These are phyloP conservation scores for Lacerta bilineata DNA, from an alignment of 2,797 vertebrate species.

Conservation along the genomic window DNA sequence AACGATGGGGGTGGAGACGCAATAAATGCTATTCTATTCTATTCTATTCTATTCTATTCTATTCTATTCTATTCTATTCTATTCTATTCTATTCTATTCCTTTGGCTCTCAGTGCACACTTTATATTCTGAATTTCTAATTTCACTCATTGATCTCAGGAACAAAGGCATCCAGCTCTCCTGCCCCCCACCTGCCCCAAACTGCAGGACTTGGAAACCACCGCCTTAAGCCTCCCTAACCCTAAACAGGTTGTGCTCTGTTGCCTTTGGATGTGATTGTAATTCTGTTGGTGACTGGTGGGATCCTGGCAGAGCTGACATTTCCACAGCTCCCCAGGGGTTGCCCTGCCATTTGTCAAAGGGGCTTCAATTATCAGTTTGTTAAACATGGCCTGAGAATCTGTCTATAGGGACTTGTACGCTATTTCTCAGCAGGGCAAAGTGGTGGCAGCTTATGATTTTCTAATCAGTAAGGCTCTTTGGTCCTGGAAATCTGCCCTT, in stretches of 20 bases:
- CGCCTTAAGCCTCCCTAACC: too few relatives aligned
- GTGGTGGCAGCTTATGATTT: not conserved
- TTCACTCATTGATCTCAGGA: slow-evolving; percentile 13
- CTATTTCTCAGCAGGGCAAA: not conserved
- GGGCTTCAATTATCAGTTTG: slow-evolving; percentile 20
- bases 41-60: too few relatives aligned
- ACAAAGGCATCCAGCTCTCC: not conserved
- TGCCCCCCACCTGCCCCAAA: not conserved
- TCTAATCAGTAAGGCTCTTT: slow-evolving; percentile 26
- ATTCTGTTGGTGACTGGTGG: slow-evolving; percentile 6
- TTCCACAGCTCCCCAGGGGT: slow-evolving; percentile 39
- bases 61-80: too few relatives aligned
- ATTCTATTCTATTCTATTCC: too few relatives aligned
- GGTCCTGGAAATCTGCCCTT: slow-evolving; percentile 51
- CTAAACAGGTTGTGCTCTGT: not conserved
- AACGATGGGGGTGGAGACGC: too few relatives aligned
- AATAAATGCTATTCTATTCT: too few relatives aligned
- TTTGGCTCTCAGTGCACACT: not conserved
- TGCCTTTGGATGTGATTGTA: not conserved
- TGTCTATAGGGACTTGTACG: not conserved
- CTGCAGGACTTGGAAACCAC: not conserved
- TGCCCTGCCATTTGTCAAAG: slow-evolving; percentile 19
- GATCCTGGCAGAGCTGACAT: slow-evolving; percentile 27
- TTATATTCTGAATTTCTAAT: not conserved
- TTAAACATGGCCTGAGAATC: not conserved